Evolutionary conservation across 2,797 vertebrate species (phyloP), one percentile per base, ranked within the genome.

Genomic region (Mionectes olivaceus): DNA sequence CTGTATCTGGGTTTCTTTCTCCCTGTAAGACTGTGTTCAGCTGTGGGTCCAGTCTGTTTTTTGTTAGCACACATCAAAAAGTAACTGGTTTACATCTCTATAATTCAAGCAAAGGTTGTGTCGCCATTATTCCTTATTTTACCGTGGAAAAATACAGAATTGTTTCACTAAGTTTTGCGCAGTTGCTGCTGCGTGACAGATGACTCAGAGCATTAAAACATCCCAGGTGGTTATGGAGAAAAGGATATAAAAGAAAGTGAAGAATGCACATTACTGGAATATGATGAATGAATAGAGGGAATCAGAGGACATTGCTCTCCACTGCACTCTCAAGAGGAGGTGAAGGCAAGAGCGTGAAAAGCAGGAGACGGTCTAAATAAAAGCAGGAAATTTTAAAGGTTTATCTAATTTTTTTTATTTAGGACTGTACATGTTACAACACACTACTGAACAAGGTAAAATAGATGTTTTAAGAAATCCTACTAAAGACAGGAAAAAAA

Each of bases 81-180:
- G 57, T 57, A 78, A 53, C 10, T 33, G 5, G 46, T 47, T 83
- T 15, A 35, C 30, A 78, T 23, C 43, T 60, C 57, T 55, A 2
- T 39, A 80, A 85, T n/a, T 83, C 57, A 83, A 83, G 39, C 11
- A 78, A 46, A 79, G 44, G 30, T 44, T 59, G 8, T 23, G 24
- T 60, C 47, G 79, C 19, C 41, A 39, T 50, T 79, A 79, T 46
- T 89, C 13, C n/a, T 83, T 83, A 78, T 73, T 92, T 87, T 21
- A 85, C 11, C 46, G 46, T 75, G 76, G 61, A 92, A 94, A 89
- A 87, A 84, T 39, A 94, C 43, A 64, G 64, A 89, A 87, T 46
- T 77, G 37, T 70, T 91, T 81, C 5, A 77, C 59, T 52, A 70
- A 68, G 21, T 89, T 91, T 50, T 53, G 49, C 12, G 59, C 46